phyloP scores from a whole-genome alignment of 2,888 invertebrate genomes.

The Lutraria lutraria region DNA sequence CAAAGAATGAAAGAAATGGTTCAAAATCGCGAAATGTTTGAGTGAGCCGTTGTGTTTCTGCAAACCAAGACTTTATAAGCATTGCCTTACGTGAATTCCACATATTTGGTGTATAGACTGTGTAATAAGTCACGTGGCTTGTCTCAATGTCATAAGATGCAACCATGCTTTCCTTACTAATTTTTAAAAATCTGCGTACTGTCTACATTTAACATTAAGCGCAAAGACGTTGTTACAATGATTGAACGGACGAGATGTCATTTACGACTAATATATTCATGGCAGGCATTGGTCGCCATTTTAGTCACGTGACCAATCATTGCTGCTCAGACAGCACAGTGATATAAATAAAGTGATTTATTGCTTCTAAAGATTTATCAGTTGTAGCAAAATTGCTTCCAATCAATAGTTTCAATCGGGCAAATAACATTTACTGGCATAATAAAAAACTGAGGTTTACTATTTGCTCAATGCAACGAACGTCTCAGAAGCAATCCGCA shows the following conservation, averaged over 20 bases:
- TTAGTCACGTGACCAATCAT: background rate
- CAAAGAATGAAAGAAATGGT: no score
- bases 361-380: background rate
- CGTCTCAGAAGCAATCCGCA: conserved; percentile 3
- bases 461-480: background rate
- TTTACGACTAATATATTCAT: background rate
- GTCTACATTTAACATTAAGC: no score
- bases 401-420: background rate
- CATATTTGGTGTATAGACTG: no score
- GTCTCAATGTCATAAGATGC: no score
- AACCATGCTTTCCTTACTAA: no score
- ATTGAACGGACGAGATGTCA: background rate
- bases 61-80: no score
- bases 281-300: conserved; percentile 1
- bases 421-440: background rate
- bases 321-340: background rate
- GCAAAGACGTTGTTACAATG: background rate
- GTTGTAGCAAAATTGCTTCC: background rate
- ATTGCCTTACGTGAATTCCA: no score
- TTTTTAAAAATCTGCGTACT: no score
- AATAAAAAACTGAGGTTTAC: background rate
- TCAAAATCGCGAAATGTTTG: no score
- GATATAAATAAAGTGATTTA: background rate
- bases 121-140: no score
- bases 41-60: no score